phyloP scores from a whole-genome alignment of 2,797 vertebrate genomes.

The Lepidocolaptes lacrymiger region DNA sequence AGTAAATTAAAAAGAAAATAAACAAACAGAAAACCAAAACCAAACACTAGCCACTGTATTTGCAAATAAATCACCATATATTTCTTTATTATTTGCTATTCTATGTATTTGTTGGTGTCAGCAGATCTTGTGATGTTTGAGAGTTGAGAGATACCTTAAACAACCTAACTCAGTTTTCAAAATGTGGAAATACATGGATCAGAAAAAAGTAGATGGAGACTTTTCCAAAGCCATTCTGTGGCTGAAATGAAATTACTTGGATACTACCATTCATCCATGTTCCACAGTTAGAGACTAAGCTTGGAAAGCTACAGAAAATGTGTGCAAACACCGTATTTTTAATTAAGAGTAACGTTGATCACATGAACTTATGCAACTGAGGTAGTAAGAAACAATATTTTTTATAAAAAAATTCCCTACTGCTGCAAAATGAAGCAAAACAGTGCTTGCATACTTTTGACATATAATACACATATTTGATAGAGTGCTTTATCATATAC shows the following conservation, averaged over 20 bases:
- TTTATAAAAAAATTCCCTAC: neutral
- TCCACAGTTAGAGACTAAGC: neutral
- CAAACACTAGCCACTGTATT: accelerated
- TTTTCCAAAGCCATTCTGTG: neutral
- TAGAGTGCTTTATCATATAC: neutral
- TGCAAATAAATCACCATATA: neutral
- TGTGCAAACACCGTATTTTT: neutral
- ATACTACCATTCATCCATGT: neutral
- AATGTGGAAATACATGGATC: neutral
- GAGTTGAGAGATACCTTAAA: neutral
- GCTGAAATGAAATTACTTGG: neutral
- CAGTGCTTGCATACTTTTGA: neutral
- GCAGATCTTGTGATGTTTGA: neutral
- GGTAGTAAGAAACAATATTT: neutral
- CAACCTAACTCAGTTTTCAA: neutral
- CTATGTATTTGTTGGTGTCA: neutral
- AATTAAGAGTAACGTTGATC: neutral
- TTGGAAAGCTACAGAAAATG: neutral
- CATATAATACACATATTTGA: neutral
- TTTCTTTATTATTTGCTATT: neutral
- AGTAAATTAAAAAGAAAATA: no score
- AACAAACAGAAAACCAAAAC: neutral
- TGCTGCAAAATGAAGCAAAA: neutral
- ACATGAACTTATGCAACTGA: neutral
- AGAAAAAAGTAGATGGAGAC: neutral